Percentiles rank a stretch among this genome's conserved stretches.
Conservation (phyloP, 2,888 invertebrate genomes). For the Zeuzera pyrina region DNA sequence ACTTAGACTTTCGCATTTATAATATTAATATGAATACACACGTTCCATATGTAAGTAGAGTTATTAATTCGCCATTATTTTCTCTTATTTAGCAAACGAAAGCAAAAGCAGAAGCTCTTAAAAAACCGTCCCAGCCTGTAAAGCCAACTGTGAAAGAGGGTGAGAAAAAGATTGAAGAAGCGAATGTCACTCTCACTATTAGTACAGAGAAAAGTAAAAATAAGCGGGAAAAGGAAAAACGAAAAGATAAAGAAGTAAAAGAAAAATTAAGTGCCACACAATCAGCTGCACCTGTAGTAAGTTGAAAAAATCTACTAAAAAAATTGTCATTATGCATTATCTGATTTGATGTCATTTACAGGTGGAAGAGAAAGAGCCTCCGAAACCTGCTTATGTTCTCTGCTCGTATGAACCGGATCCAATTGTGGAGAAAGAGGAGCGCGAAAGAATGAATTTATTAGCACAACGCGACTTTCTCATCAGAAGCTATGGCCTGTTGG, state of each 20-base stretch:
- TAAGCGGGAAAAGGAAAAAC: slow-evolving; percentile 20
- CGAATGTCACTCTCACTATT: slow-evolving; percentile 19
- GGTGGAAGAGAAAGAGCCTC: slow-evolving; percentile 33
- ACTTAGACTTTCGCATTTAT: too few relatives aligned
- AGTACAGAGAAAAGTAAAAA: slow-evolving; percentile 22
- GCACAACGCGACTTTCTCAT: slow-evolving; percentile 80
- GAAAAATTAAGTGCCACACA: slow-evolving; percentile 31
- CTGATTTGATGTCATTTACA: not conserved
- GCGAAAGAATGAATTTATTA: slow-evolving; percentile 76
- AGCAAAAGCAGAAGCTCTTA: slow-evolving; percentile 74
- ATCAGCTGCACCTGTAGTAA: slow-evolving; percentile 26
- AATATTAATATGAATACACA: too few relatives aligned
- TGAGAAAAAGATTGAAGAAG: slow-evolving; percentile 43
- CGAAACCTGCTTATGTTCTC: slow-evolving; percentile 43
- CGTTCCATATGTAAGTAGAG: too few relatives aligned
- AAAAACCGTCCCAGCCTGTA: slow-evolving; percentile 58
- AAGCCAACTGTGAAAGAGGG: slow-evolving; percentile 35
- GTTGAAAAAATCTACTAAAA: slow-evolving; percentile 4
- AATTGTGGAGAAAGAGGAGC: slow-evolving; percentile 81
- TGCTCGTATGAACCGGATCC: slow-evolving; percentile 77
- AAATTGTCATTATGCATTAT: not conserved
- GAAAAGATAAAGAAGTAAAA: slow-evolving; percentile 29
- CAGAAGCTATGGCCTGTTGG: slow-evolving; percentile 79
- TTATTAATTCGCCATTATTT: too few relatives aligned
- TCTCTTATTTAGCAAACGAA: slow-evolving; percentile 49